Conservation (phyloP, 1,140 invertebrate genomes). For the Calliphora vicina region DNA sequence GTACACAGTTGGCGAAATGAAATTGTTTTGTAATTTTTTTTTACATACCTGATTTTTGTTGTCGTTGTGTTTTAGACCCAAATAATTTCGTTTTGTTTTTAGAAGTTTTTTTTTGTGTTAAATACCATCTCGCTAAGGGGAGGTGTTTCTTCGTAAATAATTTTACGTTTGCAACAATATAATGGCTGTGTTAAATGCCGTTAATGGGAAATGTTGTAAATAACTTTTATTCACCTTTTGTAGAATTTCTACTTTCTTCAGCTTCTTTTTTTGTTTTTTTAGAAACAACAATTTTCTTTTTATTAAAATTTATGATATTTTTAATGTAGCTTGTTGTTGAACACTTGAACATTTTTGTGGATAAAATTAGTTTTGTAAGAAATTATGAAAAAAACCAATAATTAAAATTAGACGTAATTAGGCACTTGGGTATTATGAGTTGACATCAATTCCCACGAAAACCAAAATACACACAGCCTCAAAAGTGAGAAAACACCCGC, state of each 20-base stretch:
- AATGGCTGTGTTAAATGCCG: constrained; percentile 2
- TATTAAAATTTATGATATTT: not conserved
- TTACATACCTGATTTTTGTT: not conserved
- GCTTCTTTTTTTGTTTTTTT: not conserved
- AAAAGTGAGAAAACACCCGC: too few relatives aligned
- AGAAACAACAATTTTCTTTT: not conserved
- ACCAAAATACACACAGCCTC: too few relatives aligned
- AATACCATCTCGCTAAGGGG: not conserved
- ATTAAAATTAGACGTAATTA: too few relatives aligned
- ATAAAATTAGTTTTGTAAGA: too few relatives aligned
- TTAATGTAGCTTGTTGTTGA: not conserved
- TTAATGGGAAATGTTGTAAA: constrained; percentile 13
- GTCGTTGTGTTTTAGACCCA: not conserved
- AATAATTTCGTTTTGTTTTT: not conserved
- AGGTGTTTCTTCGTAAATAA: not conserved
- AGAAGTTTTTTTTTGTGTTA: not conserved
- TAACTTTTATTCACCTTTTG: not conserved
- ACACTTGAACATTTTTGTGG: not conserved
- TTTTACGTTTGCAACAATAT: not conserved
- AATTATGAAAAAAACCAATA: too few relatives aligned
- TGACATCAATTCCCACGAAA: too few relatives aligned
- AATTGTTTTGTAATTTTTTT: not conserved
- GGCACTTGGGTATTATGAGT: too few relatives aligned
- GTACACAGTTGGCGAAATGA: constrained; percentile 8
- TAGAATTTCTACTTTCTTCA: not conserved